Percentiles rank a stretch among this genome's conserved stretches.
phyloP scores from a whole-genome alignment of 2,888 invertebrate genomes.

The Leptinotarsa rubiginosa region DNA sequence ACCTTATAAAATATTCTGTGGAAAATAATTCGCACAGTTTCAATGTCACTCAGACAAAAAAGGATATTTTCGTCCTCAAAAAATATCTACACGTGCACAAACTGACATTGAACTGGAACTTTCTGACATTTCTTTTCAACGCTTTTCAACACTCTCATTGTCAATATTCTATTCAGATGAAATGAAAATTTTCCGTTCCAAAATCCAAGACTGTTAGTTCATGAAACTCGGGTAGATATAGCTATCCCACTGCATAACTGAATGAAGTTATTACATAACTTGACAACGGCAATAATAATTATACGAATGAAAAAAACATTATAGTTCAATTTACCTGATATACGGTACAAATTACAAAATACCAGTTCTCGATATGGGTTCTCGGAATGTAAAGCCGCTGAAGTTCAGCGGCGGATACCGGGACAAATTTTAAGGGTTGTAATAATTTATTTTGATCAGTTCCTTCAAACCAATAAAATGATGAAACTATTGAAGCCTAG shows the following conservation, averaged over 20 bases:
- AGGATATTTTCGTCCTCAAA: no score
- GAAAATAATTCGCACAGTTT: no score
- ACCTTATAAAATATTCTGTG: no score
- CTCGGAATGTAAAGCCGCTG: neutral
- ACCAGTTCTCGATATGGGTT: slow-evolving; percentile 9
- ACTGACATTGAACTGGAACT: no score
- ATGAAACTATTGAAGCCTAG: no score
- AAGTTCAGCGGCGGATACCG: neutral
- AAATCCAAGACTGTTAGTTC: neutral
- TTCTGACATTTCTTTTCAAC: no score
- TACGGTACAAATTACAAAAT: slow-evolving; percentile 17
- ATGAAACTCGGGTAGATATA: neutral
- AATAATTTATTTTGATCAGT: no score
- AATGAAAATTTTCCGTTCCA: neutral
- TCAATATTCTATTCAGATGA: no score
- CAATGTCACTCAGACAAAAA: no score
- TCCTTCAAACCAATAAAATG: no score
- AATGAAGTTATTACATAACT: slow-evolving; percentile 18
- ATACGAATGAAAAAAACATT: slow-evolving; percentile 10
- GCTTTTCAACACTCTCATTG: no score
- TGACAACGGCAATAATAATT: slow-evolving; percentile 8
- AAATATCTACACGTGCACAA: no score
- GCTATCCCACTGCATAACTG: neutral
- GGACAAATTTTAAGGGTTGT: neutral
- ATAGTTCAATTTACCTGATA: slow-evolving; percentile 5